A percentile compares a stretch with the other conserved stretches of the same genome.
Evolutionary conservation across 2,113 vertebrate genomes (phyloP).

Genomic region (Gambusia affinis): DNA sequence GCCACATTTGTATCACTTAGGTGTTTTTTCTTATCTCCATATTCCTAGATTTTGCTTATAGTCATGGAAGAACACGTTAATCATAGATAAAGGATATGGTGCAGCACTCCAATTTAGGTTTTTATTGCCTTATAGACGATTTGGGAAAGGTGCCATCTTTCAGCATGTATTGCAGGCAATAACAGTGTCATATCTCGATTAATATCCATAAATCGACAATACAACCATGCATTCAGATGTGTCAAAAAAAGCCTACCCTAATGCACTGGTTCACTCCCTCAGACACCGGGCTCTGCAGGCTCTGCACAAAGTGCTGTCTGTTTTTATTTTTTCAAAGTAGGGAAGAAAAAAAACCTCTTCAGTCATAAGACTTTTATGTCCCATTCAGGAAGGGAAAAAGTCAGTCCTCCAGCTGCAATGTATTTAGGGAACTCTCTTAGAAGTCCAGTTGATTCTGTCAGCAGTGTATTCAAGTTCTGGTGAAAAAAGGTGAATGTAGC

Average conservation of each 20-base stretch:
- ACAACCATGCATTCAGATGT: conserved; percentile 52
- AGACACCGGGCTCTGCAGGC: conserved; percentile 43
- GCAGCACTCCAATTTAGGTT: conserved; percentile 67
- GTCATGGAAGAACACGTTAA: conserved; percentile 40
- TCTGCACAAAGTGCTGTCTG: conserved; percentile 32
- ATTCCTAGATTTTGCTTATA: conserved; percentile 44
- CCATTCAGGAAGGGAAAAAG: conserved; percentile 14
- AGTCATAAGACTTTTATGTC: conserved; percentile 60
- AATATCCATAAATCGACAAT: conserved; percentile 73
- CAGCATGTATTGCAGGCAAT: conserved; percentile 65
- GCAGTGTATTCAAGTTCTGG: conserved; percentile 4
- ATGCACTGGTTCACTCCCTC: conserved; percentile 36
- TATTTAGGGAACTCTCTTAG: conserved; percentile 32
- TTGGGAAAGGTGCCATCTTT: conserved; percentile 62
- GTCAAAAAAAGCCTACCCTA: conserved; percentile 42
- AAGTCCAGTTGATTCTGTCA: conserved; percentile 34
- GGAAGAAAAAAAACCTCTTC: conserved; percentile 25
- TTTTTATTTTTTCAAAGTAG: conserved; percentile 16
- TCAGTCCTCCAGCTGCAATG: conserved; percentile 34
- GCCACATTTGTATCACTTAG: no score
- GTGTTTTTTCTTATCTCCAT: conserved; percentile 16
- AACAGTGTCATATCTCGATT: conserved; percentile 73
- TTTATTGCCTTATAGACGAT: conserved; percentile 61
- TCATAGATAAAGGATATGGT: conserved; percentile 54
- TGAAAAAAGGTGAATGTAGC: conserved; percentile 11